Conservation (phyloP, 2,888 invertebrate genomes). For the Mamestra brassicae region DNA sequence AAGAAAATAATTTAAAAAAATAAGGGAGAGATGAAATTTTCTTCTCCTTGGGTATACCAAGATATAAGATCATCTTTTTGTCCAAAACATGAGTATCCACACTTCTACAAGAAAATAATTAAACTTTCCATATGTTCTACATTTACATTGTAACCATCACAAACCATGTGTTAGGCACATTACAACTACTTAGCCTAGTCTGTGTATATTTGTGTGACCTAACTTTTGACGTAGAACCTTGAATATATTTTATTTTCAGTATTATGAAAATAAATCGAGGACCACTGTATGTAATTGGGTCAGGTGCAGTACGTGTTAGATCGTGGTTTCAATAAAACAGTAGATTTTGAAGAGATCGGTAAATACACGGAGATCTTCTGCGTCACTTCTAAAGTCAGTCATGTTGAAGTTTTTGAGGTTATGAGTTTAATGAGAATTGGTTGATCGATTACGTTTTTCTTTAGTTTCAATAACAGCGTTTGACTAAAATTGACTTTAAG, state of each 20-base stretch:
- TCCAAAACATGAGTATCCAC: background rate
- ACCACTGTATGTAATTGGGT: slow-evolving; percentile 62
- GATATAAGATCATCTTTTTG: too few relatives aligned
- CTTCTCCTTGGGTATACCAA: too few relatives aligned
- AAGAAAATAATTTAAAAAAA: too few relatives aligned
- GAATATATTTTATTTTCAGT: slow-evolving; percentile 54
- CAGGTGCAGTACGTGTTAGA: slow-evolving; percentile 44
- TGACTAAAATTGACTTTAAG: too few relatives aligned
- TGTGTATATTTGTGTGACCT: slow-evolving; percentile 56
- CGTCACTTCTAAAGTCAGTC: slow-evolving; percentile 6
- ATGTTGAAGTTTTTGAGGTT: slow-evolving; percentile 1
- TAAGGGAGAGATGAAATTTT: too few relatives aligned
- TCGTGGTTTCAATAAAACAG: slow-evolving; percentile 25
- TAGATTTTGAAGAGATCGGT: slow-evolving; percentile 24
- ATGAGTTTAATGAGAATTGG: slow-evolving; percentile 4
- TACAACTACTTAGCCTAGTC: slow-evolving; percentile 48
- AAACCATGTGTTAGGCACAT: slow-evolving; percentile 46
- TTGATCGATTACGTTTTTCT: background rate
- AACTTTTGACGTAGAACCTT: slow-evolving; percentile 64
- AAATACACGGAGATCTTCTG: slow-evolving; percentile 1
- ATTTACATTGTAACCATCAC: slow-evolving; percentile 11
- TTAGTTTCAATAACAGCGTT: background rate
- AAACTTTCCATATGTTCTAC: background rate
- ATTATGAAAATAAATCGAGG: slow-evolving; percentile 54
- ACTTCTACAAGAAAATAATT: background rate